Base-by-base conservation (phyloP, 2,888 invertebrate genomes). In the Artemia sp. region DNA sequence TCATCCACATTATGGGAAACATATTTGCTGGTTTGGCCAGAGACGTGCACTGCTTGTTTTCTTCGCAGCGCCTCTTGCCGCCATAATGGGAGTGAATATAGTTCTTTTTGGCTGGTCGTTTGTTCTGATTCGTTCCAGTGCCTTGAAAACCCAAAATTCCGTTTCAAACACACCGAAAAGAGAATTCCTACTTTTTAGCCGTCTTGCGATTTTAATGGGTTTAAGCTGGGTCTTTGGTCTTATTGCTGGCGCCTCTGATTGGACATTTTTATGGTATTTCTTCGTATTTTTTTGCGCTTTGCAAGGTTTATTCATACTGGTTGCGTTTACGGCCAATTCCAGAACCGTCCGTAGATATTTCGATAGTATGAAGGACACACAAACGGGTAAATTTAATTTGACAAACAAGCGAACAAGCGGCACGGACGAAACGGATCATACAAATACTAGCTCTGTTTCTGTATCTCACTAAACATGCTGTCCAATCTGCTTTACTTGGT, bases 21-120 rank as follows among this genome's bases (percentile, higher is more conserved):
- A 77, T 38, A 75, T 77, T 51, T 83, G 83, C 73, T 83, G 82
- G 82, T 81, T 83, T 74, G 79, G 79, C 10, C 78, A 78, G 58
- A 77, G 79, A 9, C 76, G 77, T 71, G 79, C 81, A 0, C 77
- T 83, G n/a, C 74, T 82, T 11, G 74, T 81, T 6, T 82, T 80
- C 75, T 82, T 83, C 73, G 81, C 79, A 3, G 76, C 78, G 4
- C 83, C 83, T 1, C 74, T 81, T 50, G 76, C 76, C n/a, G 73
- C 77, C 67, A 77, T 81, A 67, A 77, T 81, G 76, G 69, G 77
- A 10, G 72, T 78, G 66, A 81, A 81, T 72, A 73, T 79, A 9
- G 72, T 78, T 12, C 76, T 81, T 72, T 82, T 81, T 75, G 74
- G 77, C 14, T 75, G 77, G 67, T 78, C 79, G 52, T 76, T 77